A percentile compares a stretch with the other conserved stretches of the same genome.
These are phyloP conservation scores for Paradisaea rubra DNA, from an alignment of 2,113 vertebrate genomes.

Conservation along the genomic window DNA sequence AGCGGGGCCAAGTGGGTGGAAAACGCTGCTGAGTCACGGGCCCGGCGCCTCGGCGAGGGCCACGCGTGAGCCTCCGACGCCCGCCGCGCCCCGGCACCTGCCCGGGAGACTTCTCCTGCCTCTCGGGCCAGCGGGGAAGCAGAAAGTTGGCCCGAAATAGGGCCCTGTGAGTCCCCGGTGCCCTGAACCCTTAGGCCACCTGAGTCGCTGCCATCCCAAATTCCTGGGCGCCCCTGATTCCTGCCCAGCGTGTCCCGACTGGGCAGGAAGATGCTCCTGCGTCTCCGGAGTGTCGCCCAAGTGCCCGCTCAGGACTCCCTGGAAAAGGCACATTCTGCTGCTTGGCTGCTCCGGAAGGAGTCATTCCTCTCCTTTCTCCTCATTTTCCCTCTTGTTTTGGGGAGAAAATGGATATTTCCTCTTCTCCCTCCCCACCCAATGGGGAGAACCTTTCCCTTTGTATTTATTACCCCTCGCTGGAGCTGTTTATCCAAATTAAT, in stretches of 20 bases:
- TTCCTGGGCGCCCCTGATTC: rapidly evolving
- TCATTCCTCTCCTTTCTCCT: neutral
- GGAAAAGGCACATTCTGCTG: neutral
- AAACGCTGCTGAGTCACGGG: constrained; percentile 28
- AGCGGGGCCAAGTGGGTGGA: constrained; percentile 17
- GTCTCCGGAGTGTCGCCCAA: rapidly evolving
- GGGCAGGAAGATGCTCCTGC: neutral
- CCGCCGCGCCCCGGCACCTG: neutral
- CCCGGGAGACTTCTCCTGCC: neutral
- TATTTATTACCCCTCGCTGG: neutral
- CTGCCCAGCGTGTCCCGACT: rapidly evolving
- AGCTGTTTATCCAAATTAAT: neutral
- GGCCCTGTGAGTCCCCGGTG: rapidly evolving
- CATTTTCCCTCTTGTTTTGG: neutral
- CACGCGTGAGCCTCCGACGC: neutral
- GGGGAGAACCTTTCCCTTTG: neutral
- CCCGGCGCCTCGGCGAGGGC: neutral
- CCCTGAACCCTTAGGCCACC: rapidly evolving
- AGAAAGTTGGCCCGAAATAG: rapidly evolving
- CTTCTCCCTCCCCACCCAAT: neutral
- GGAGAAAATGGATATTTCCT: neutral
- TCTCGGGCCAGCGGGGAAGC: rapidly evolving
- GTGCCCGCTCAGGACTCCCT: neutral
- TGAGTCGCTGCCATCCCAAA: rapidly evolving
- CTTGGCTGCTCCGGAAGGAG: neutral